phyloP scores from a whole-genome alignment of 2,888 invertebrate species.

The Andrena marginata region DNA sequence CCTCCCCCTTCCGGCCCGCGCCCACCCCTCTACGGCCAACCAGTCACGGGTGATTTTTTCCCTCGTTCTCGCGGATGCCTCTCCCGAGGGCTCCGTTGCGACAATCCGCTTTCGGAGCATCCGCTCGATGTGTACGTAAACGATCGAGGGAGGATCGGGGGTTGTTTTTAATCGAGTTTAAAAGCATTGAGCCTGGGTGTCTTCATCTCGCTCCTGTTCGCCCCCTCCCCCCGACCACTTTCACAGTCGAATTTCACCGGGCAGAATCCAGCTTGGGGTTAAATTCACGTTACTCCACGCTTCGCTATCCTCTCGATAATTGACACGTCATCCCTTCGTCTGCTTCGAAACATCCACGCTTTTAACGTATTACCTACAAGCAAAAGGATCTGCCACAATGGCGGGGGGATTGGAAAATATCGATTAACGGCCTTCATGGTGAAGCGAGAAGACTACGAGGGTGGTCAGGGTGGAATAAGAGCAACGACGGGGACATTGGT shows the following conservation, averaged over 20 bases:
- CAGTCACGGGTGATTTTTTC: conserved; percentile 47
- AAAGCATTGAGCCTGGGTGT: neutral
- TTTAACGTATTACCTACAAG: too few relatives aligned
- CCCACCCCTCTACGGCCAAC: conserved; percentile 16
- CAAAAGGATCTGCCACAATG: too few relatives aligned
- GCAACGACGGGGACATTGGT: too few relatives aligned
- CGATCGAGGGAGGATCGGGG: conserved; percentile 17
- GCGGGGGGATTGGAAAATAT: too few relatives aligned
- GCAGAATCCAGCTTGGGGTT: too few relatives aligned
- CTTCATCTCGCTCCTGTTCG: neutral
- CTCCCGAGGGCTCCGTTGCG: conserved; percentile 48
- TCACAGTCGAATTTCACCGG: neutral
- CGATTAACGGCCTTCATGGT: too few relatives aligned
- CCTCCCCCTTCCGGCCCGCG: conserved; percentile 19
- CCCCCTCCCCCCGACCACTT: neutral
- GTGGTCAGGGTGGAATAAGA: too few relatives aligned
- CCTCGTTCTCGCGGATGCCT: conserved; percentile 23
- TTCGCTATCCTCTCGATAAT: too few relatives aligned
- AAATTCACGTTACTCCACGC: too few relatives aligned
- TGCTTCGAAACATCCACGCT: neutral
- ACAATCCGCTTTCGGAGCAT: conserved; percentile 45
- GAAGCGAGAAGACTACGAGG: too few relatives aligned
- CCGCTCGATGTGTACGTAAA: conserved; percentile 10
- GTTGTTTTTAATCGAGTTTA: conserved; percentile 29
- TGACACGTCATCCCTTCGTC: too few relatives aligned